Base-by-base conservation (phyloP, 2,888 invertebrate genomes). In the Agapostemon virescens region DNA sequence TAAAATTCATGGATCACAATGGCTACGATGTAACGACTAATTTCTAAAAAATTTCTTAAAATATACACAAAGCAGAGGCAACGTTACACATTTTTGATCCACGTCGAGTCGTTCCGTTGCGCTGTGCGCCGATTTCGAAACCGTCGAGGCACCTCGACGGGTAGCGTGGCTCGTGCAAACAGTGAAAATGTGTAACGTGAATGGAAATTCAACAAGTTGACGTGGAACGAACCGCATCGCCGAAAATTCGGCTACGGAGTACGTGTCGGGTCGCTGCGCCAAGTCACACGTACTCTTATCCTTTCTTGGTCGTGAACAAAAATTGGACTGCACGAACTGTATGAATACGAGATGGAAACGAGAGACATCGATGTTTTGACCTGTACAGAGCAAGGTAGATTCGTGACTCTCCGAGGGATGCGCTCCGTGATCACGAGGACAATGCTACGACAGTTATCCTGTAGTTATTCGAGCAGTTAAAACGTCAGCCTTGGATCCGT, bases 101-200 rank as follows among this genome's bases (percentile, higher is more conserved):
- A n/a, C n/a, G n/a, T n/a, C n/a, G n/a, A n/a, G n/a, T n/a, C n/a
- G n/a, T n/a, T n/a, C n/a, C n/a, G n/a, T n/a, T n/a, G n/a, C n/a
- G n/a, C n/a, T n/a, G n/a, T n/a, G n/a, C 52, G 55, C 26, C 58
- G 45, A 36, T 17, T 30, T 30, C n/a, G 15, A 49, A 70, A 67
- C 20, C 49, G 64, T 66, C 15, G 38, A 0, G 7, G 33, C 64
- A 73, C 36, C 61, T n/a, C 38, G 20, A n/a, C 2, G 26, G 40
- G 42, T 49, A 78, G 78, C 63, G 71, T 23, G 42, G 45, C 38
- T 64, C 78, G 72, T 30, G 55, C 52, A 52, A 42, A 71, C 61
- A 52, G 33, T 20, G 36, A 33, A 33, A 58, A n/a, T 30, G 23
- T 36, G 17, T 15, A 11, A 38, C 68, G 38, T 3, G 40, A 63